These are phyloP conservation scores for Drosophila maculinotata DNA, from an alignment of 2,888 invertebrate genomes.

Conservation along the genomic window DNA sequence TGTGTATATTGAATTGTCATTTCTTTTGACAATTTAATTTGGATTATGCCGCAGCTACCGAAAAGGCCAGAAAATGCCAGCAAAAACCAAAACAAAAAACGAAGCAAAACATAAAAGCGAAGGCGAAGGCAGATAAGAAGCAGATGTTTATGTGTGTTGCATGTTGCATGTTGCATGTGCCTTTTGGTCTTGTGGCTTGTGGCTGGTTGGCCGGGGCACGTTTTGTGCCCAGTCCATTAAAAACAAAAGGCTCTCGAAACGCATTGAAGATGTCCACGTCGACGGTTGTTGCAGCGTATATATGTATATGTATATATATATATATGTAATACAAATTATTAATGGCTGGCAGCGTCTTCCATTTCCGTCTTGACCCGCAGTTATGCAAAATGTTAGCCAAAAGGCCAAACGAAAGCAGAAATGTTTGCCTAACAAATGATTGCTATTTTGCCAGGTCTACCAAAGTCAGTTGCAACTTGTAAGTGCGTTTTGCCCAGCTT, in stretches of 20 bases:
- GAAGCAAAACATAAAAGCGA: not conserved
- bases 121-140: slow-evolving; percentile 31
- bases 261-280: slow-evolving; percentile 63
- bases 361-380: slow-evolving; percentile 79
- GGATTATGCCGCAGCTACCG: slow-evolving; percentile 75
- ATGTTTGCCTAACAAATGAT: slow-evolving; percentile 75
- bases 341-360: slow-evolving; percentile 71
- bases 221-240: slow-evolving; percentile 52
- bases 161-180: slow-evolving; percentile 10
- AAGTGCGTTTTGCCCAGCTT: slow-evolving; percentile 58
- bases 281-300: slow-evolving; percentile 7
- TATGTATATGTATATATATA: no score
- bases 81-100: slow-evolving; percentile 25
- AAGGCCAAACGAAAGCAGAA: slow-evolving; percentile 80
- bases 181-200: slow-evolving; percentile 31
- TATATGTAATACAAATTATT: slow-evolving; percentile 68
- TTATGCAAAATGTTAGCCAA: slow-evolving; percentile 77
- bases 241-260: slow-evolving; percentile 72
- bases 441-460: slow-evolving; percentile 61
- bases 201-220: slow-evolving; percentile 50
- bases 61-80: slow-evolving; percentile 34
- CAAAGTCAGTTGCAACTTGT: slow-evolving; percentile 31
- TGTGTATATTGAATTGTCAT: slow-evolving; percentile 78
- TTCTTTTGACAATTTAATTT: slow-evolving; percentile 80
- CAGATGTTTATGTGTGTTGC: slow-evolving; percentile 45